phyloP scores from a whole-genome alignment of 2,797 vertebrate species.

The Tragelaphus eurycerus region DNA sequence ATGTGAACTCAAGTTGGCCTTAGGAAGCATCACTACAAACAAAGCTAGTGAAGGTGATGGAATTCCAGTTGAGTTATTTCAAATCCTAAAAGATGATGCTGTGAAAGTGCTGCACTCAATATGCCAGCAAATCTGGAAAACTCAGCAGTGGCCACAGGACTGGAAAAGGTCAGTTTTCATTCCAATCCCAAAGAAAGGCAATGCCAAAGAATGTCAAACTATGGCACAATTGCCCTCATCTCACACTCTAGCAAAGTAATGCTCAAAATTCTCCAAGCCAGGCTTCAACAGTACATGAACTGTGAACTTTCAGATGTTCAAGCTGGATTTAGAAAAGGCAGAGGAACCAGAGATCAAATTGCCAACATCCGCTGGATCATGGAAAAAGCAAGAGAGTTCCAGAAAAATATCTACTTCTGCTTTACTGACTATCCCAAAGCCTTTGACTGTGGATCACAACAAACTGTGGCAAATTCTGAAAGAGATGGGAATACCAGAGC shows the following conservation, averaged over 20 bases:
- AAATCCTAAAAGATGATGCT: background rate
- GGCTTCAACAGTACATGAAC: background rate
- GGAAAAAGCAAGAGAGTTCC: background rate
- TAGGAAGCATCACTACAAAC: background rate
- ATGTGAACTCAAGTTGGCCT: background rate
- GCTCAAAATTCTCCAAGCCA: background rate
- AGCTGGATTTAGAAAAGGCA: background rate
- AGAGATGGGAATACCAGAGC: background rate
- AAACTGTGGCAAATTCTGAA: background rate
- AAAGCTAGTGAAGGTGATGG: background rate
- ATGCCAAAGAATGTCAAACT: background rate
- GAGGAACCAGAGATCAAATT: background rate
- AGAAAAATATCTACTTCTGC: background rate
- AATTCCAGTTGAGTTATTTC: background rate
- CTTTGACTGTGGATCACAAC: background rate
- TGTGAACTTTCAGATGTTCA: background rate
- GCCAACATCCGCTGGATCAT: background rate
- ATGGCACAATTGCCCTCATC: background rate
- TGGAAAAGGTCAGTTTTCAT: background rate
- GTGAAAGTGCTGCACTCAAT: background rate
- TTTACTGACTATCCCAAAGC: background rate
- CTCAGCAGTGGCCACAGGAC: background rate
- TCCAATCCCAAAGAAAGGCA: background rate
- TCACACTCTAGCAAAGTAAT: background rate
- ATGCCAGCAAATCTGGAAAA: background rate